Evolutionary conservation across 2,888 invertebrate genomes (phyloP), one percentile per base, ranked within the genome.

Genomic region (Tachina fera): DNA sequence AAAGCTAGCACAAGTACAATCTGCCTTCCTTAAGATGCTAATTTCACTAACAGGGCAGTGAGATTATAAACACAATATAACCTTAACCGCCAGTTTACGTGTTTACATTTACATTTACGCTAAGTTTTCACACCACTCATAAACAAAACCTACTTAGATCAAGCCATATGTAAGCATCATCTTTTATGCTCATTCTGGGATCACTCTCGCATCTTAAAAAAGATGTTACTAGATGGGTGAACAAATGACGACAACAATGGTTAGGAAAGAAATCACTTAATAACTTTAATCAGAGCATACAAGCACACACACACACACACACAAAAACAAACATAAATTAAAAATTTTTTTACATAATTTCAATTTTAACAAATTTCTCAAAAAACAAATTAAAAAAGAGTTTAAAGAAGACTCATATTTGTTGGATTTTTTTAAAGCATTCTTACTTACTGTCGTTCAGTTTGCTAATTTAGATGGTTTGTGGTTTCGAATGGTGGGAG

Each of bases 281-380:
- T 83, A 79, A 79, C 67, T 80, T 67, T 86, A 86, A 86, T 83
- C 83, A 86, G 86, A 86, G 86, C 86, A 76, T 83, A 71, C 58
- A 63, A 83, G 72, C 43, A 79, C 39, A 65, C 78, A 56, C 49
- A 47, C 51, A 14, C 31, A 31, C 31, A 31, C 31, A 31, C 31
- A 31, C 31, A 31, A 9, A 13, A 63, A 49, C 49, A 75, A 65
- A 39, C 9, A 51, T 22, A 51, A 22, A 39, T 16, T 39, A 31
- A 51, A 31, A 0, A 51, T 45, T 22, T 56, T 72, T 81, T 68
- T 75, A 68, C 67, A 67, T 75, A 68, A 75, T 53, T 75, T 81
- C 60, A 51, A 31, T 60, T 75, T 79, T 43, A 75, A 68, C 68
- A 81, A 81, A 68, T 68, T 75, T 74, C 58, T 51, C 58, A 74